Percentiles rank a stretch among this genome's conserved stretches.
Evolutionary conservation across 53 echinoderm and acorn worm genomes (phyloP).

Genomic region (Stichopus horrens): DNA sequence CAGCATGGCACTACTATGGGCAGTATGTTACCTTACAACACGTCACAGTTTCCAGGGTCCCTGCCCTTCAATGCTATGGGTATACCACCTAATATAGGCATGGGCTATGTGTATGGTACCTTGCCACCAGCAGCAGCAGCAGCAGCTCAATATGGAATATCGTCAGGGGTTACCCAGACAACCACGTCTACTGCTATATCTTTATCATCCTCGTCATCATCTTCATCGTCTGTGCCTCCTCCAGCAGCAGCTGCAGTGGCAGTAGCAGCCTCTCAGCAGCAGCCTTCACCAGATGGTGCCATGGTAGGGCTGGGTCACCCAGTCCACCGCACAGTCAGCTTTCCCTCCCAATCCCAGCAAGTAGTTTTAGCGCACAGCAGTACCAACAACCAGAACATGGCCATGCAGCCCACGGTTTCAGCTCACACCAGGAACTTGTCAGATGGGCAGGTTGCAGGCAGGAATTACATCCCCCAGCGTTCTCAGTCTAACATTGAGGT

Average conservation of each 20-base stretch:
- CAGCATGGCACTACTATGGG: conserved; percentile 26
- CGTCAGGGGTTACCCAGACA: conserved; percentile 21
- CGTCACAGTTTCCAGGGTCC: conserved; percentile 12
- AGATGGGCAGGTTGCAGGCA: conserved; percentile 5
- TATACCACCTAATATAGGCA: conserved; percentile 40
- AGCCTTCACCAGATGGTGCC: conserved; percentile 32
- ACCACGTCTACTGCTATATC: conserved; percentile 1
- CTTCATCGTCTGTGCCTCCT: conserved; percentile 6
- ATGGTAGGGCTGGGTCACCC: conserved; percentile 22
- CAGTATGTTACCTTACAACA: conserved; percentile 16
- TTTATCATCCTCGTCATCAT: not conserved
- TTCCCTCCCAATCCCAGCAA: conserved; percentile 9
- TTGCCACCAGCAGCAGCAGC: not conserved
- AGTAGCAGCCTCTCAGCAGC: not conserved
- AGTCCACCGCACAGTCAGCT: conserved; percentile 40
- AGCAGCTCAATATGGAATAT: conserved; percentile 10
- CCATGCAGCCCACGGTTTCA: conserved; percentile 19
- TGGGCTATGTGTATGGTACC: conserved; percentile 24
- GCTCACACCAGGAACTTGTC: conserved; percentile 37
- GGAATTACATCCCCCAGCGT: conserved; percentile 17
- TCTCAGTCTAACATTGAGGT: conserved; percentile 42
- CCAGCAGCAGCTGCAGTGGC: conserved; percentile 1
- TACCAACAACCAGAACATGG: conserved; percentile 13
- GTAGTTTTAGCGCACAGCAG: conserved; percentile 2
- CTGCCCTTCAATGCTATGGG: conserved; percentile 26